A percentile compares a stretch with the other conserved stretches of the same genome.
phyloP scores from a whole-genome alignment of 37 sponge, comb jelly and placozoan genomes.

The Diacarnus erythraeanus region DNA sequence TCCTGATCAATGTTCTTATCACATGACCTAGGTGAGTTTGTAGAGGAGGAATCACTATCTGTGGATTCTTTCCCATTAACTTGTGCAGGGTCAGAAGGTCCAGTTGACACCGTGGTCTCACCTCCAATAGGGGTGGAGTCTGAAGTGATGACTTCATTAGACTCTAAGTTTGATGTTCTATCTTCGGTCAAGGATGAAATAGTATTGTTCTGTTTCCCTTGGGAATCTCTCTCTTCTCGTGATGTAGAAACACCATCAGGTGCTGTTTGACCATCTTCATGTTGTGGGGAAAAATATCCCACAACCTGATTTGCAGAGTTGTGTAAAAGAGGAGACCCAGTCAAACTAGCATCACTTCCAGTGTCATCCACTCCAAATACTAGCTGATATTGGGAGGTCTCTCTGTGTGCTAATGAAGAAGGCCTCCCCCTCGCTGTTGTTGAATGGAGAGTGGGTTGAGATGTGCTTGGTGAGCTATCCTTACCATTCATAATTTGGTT shows the following conservation, averaged over 20 bases:
- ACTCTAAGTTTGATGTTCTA: neutral
- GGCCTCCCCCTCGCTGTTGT: too few species aligned
- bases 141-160: neutral
- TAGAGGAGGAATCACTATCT: neutral
- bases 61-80: neutral
- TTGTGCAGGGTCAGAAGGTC: neutral
- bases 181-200: neutral
- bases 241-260: too few species aligned
- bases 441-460: too few species aligned
- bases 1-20: too few species aligned
- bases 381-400: constrained; percentile 29
- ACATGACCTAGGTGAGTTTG: neutral
- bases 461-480: neutral
- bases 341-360: constrained; percentile 19
- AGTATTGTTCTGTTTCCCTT: neutral
- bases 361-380: constrained; percentile 32
- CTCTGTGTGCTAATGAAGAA: neutral
- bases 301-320: neutral
- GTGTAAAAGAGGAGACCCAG: neutral
- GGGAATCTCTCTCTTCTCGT: too few species aligned
- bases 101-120: neutral
- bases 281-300: neutral
- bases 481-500: neutral
- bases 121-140: neutral
- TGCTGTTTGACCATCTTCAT: neutral